Base-by-base conservation (phyloP, 1,140 invertebrate genomes). In the Lordiphosa stackelbergi region DNA sequence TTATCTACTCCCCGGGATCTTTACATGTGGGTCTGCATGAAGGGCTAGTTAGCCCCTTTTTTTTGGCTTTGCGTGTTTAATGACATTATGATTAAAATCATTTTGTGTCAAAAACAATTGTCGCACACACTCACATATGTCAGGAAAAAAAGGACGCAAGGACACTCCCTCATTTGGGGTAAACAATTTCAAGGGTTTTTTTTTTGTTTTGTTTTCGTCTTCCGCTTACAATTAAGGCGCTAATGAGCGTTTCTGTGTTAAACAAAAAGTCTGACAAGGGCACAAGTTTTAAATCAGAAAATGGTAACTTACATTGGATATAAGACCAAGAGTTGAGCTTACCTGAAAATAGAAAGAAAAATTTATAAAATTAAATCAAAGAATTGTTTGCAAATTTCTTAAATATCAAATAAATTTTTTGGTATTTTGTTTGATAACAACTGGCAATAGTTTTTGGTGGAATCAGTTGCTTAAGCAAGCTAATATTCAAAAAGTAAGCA, bases 31-130 rank as follows among this genome's bases (percentile, higher is more conserved):
- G 45, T 3, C 40, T 11, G 35, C 13, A 3, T 41, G 8, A 13
- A 12, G 10, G 7, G 51, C 63, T 66, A 46, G 53, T 58, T 65
- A 49, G 52, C 52, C 60, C 12, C 22, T 31, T 16, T 24, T 37
- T 16, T 36, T 10, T 22, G 10, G 35, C 45, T 22, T 53, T 75
- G 71, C 75, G 75, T 79, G 75, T 81, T 75, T 81, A 75, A 81
- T 83, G 77, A 81, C 75, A 79, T 81, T 79, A 79, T 79, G 74
- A 79, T 79, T 79, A 79, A 79, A 79, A 79, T 79, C 75, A 75
- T 75, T 81, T 83, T 81, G 75, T 79, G 75, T 79, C 74, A 79
- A 79, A 79, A 74, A 71, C 75, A 79, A 79, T 79, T 79, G 75
- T 75, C 66, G 49, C 65, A 62, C 69, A 59, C 74, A 79, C 54